phyloP scores from a whole-genome alignment of 2,888 invertebrate species.

The Yponomeuta evonymella region DNA sequence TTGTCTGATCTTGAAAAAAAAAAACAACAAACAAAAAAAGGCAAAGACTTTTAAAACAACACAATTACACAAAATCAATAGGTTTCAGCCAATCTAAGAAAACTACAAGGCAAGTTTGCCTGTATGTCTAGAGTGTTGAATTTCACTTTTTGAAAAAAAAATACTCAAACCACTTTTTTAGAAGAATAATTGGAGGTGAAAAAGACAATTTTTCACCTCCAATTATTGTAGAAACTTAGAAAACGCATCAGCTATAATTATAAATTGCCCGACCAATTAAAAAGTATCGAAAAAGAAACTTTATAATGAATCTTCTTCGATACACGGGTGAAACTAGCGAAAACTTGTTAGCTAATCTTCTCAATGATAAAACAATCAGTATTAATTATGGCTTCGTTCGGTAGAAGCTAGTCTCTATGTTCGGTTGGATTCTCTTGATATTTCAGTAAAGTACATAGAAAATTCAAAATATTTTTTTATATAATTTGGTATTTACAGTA shows the following conservation, averaged over 20 bases:
- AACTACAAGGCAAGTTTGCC: not conserved
- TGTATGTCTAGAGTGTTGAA: not conserved
- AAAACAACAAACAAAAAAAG: no score
- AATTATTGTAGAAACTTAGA: not conserved
- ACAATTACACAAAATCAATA: not conserved
- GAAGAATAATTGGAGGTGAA: not conserved
- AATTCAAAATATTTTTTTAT: no score
- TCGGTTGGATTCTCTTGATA: no score
- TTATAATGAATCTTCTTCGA: not conserved
- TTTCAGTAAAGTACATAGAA: no score
- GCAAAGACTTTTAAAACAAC: no score
- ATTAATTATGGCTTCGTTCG: constrained; percentile 26
- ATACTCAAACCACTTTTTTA: not conserved
- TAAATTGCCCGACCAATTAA: not conserved
- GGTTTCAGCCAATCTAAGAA: no score
- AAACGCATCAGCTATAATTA: not conserved
- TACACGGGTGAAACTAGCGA: constrained; percentile 41
- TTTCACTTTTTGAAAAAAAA: not conserved
- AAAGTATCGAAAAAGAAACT: not conserved
- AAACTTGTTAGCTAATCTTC: constrained; percentile 46
- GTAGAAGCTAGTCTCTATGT: no score
- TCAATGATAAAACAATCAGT: constrained; percentile 66
- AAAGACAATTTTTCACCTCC: not conserved
- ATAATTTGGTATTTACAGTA: no score
- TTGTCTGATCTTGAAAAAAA: no score